These are phyloP conservation scores for Prenolepis imparis DNA, from an alignment of 2,888 invertebrate genomes.

Conservation along the genomic window DNA sequence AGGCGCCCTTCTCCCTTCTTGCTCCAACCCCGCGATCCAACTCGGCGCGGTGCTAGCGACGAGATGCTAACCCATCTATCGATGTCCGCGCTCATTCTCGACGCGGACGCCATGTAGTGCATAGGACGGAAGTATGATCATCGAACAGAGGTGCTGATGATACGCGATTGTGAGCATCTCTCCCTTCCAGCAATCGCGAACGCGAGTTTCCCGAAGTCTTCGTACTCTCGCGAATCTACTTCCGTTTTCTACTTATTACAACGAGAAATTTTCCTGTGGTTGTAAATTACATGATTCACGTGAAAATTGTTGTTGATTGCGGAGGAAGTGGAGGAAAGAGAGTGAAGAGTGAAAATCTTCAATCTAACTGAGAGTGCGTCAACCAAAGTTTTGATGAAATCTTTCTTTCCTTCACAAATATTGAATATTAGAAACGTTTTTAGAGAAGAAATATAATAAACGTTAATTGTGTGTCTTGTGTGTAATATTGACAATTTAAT, in stretches of 20 bases:
- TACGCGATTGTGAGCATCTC: conserved; percentile 26
- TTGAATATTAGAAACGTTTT: not conserved
- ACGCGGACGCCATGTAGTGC: conserved; percentile 85
- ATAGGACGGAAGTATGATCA: conserved; percentile 80
- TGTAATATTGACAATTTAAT: not conserved
- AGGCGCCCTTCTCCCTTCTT: conserved; percentile 74
- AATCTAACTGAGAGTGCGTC: not conserved
- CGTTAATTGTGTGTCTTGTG: conserved; percentile 20
- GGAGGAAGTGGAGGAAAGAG: not conserved
- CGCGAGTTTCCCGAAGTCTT: conserved; percentile 47
- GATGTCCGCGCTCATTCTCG: conserved; percentile 82
- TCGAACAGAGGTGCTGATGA: conserved; percentile 42
- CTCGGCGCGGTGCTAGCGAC: conserved; percentile 61
- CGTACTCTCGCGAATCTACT: not conserved
- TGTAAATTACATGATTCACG: not conserved
- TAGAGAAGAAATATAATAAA: not conserved
- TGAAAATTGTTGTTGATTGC: not conserved
- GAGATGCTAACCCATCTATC: conserved; percentile 82
- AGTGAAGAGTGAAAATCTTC: conserved; percentile 24
- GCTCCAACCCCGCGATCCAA: conserved; percentile 59
- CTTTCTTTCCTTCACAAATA: not conserved
- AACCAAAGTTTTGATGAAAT: not conserved
- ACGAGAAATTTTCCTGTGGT: not conserved
- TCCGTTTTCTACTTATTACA: too few species aligned
- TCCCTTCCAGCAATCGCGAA: conserved; percentile 18